These are phyloP conservation scores for Sminthurides aquaticus DNA, from an alignment of 2,888 invertebrate species.

Conservation along the genomic window DNA sequence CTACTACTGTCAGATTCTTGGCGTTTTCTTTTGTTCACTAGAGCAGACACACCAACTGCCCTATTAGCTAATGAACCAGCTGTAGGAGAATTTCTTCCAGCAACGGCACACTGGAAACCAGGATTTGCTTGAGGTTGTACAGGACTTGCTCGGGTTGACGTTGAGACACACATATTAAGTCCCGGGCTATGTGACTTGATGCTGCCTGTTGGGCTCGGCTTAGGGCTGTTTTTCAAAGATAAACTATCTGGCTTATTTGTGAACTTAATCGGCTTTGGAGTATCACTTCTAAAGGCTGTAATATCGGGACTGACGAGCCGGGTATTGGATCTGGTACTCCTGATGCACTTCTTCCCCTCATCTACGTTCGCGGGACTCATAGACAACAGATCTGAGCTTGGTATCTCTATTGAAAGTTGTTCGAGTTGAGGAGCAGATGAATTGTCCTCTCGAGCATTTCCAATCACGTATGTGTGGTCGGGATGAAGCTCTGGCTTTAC, in stretches of 20 bases:
- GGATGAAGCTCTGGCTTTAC: conserved; percentile 42
- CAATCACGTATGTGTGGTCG: conserved; percentile 35
- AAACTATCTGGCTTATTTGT: conserved; percentile 30
- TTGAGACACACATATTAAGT: conserved; percentile 9
- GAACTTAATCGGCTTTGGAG: conserved; percentile 35
- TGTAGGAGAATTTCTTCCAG: conserved; percentile 23
- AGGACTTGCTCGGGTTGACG: conserved; percentile 22
- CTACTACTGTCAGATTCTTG: conserved; percentile 70
- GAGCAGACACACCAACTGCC: conserved; percentile 3
- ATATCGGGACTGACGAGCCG: conserved; percentile 45
- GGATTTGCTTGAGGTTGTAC: conserved; percentile 14
- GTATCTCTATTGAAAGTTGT: conserved; percentile 77
- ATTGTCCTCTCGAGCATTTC: conserved; percentile 26
- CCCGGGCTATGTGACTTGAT: conserved; percentile 24
- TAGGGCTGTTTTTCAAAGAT: conserved; percentile 41
- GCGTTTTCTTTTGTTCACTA: conserved; percentile 59
- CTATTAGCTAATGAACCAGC: neutral
- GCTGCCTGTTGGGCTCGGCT: conserved; percentile 41
- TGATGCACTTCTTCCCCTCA: conserved; percentile 47
- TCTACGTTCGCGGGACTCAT: conserved; percentile 23
- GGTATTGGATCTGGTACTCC: conserved; percentile 47
- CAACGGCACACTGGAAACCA: neutral
- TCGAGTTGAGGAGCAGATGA: conserved; percentile 50
- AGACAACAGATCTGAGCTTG: conserved; percentile 51
- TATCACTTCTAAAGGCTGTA: conserved; percentile 40